Conservation (phyloP, 2,888 invertebrate genomes). For the Trypoxylon attenuatum region DNA sequence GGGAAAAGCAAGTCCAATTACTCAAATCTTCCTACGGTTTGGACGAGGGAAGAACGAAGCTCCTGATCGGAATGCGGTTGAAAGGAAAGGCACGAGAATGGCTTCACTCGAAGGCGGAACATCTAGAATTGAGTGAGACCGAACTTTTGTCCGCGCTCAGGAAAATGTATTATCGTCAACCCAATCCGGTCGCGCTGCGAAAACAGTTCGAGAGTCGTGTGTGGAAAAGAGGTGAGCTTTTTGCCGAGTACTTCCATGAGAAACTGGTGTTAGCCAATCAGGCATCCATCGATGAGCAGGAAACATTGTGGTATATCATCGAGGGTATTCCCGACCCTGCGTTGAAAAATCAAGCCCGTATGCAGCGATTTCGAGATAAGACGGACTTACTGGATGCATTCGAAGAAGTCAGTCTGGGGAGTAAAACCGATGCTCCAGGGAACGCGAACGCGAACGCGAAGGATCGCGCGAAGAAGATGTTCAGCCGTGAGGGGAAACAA, state of each 20-base stretch:
- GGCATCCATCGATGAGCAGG: conserved; percentile 11
- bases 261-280: conserved; percentile 13
- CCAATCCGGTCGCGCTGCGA: neutral
- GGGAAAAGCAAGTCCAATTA: no score
- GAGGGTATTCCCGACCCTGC: conserved; percentile 17
- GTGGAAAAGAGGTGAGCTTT: conserved; percentile 18
- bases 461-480: neutral
- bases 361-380: conserved; percentile 17
- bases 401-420: neutral
- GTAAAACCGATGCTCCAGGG: neutral
- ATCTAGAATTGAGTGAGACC: neutral
- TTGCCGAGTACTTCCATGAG: conserved; percentile 24
- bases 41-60: conserved; percentile 1
- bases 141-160: conserved; percentile 12
- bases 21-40: no score
- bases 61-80: conserved; percentile 10
- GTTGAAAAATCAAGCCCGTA: conserved; percentile 20
- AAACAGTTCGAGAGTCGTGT: conserved; percentile 12
- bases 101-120: conserved; percentile 30
- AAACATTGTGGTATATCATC: conserved; percentile 11
- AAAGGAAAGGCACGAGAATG: conserved; percentile 19
- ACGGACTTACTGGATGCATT: conserved; percentile 12
- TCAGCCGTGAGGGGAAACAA: no score
- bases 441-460: no score
- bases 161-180: conserved; percentile 16